Conservation (phyloP, 2,888 invertebrate species). For the Dryadula phaetusa region DNA sequence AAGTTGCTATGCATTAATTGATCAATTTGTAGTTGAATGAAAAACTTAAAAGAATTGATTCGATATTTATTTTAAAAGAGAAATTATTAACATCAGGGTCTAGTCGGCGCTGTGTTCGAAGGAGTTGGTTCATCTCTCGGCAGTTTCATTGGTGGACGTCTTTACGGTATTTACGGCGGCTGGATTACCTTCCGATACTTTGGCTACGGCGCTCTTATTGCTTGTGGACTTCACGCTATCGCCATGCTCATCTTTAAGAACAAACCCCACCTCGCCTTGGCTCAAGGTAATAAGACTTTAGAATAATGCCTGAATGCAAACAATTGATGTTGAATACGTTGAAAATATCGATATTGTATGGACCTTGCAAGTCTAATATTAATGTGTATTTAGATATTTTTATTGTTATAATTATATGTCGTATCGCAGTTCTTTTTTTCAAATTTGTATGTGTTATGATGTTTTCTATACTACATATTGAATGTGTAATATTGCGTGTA, state of each 20-base stretch:
- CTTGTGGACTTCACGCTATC: constrained; percentile 83
- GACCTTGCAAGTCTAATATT: not conserved
- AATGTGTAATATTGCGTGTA: constrained; percentile 5
- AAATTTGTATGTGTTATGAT: not conserved
- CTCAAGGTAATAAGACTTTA: constrained; percentile 64
- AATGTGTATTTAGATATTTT: constrained; percentile 14
- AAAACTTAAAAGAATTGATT: too few species aligned
- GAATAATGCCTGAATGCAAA: constrained; percentile 15
- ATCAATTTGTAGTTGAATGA: too few species aligned
- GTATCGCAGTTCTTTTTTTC: constrained; percentile 3
- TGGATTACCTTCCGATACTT: constrained; percentile 88
- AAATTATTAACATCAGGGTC: constrained; percentile 81
- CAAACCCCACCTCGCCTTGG: constrained; percentile 52
- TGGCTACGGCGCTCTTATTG: constrained; percentile 87
- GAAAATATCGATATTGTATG: constrained; percentile 10
- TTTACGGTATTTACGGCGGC: constrained; percentile 87
- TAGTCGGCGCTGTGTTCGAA: constrained; percentile 94
- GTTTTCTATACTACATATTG: not conserved
- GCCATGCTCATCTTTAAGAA: constrained; percentile 72
- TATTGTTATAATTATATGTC: not conserved
- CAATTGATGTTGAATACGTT: not conserved
- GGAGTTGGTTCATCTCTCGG: constrained; percentile 93
- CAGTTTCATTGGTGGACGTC: constrained; percentile 90
- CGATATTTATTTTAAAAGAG: not conserved
- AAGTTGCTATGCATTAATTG: too few species aligned